These are phyloP conservation scores for Siniperca undulata DNA, from an alignment of 2,797 vertebrate species.

Conservation along the genomic window DNA sequence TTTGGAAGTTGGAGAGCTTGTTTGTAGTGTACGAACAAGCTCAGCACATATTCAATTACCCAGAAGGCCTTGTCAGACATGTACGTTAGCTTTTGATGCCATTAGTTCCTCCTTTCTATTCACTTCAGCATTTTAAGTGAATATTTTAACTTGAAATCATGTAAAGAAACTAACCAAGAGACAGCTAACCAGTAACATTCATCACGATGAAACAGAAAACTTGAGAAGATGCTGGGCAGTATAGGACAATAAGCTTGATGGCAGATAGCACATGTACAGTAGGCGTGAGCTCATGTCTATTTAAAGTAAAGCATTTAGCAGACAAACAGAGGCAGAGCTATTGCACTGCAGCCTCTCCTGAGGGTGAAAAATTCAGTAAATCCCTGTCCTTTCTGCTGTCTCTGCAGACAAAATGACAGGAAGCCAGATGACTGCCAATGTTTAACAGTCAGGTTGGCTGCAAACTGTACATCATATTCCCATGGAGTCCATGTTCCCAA, in stretches of 20 bases:
- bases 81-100: not conserved
- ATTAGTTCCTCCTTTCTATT: not conserved
- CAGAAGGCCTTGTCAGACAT: not conserved
- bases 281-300: conserved; percentile 43
- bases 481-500: not conserved
- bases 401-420: conserved; percentile 28
- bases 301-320: conserved; percentile 42
- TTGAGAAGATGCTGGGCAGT: not conserved
- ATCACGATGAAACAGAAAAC: not conserved
- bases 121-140: not conserved
- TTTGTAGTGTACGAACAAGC: conserved; percentile 16
- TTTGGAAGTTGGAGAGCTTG: conserved; percentile 19
- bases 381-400: conserved; percentile 36
- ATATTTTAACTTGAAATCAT: conserved; percentile 11
- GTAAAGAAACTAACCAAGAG: not conserved
- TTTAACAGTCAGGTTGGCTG: not conserved
- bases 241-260: not conserved
- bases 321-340: conserved; percentile 21
- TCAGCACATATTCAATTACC: conserved; percentile 51
- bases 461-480: conserved; percentile 12
- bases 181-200: not conserved
- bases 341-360: conserved; percentile 24
- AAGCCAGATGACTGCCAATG: conserved; percentile 17
- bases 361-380: conserved; percentile 36
- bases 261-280: conserved; percentile 8